Evolutionary conservation across 2,888 invertebrate genomes (phyloP), one percentile per base, ranked within the genome.

Genomic region (Pristionchus fissidentatus): DNA sequence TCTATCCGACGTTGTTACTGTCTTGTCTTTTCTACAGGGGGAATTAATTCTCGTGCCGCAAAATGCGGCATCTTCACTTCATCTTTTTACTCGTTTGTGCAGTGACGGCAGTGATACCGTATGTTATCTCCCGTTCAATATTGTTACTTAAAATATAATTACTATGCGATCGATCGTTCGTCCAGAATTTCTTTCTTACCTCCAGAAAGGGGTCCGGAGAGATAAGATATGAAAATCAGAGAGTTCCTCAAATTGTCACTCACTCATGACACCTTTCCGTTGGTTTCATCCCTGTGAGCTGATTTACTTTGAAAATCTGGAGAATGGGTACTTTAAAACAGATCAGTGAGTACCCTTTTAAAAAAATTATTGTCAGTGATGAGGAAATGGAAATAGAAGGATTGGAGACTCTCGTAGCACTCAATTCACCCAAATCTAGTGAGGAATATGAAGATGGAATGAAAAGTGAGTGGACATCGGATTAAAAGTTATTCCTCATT

Each of bases 341-440:
- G n/a, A n/a, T n/a, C n/a, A n/a, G n/a, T n/a, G n/a, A n/a, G n/a
- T n/a, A n/a, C n/a, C 32, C 19, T 15, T 32, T 60, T 29, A 29
- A 15, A 35, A 10, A 13, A 7, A 38, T 38, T 19, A 3, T 26
- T 41, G 15, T 43, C 70, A 70, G 70, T n/a, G 70, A n/a, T n/a
- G n/a, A 70, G 43, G 70, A 70, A 43, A 3, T 70, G 41, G 70
- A 70, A 26, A 70, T 70, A 1, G 49, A 77, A 15, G 49, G 75
- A 49, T 3, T 77, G 75, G 75, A 77, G 49, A 77, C 75, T 29
- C 49, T 77, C 15, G 75, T 77, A 0, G 75, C 75, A 22, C 49
- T 77, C 4, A 77, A 46, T 52, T 29, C 75, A 22, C 75, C 75
- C 19, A 49, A 49, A 32, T 49, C 49, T 49, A 49, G 49, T 49